Evolutionary conservation across 2,113 vertebrate genomes (phyloP), one percentile per base, ranked within the genome.

Genomic region (Xyliphius kryptos): DNA sequence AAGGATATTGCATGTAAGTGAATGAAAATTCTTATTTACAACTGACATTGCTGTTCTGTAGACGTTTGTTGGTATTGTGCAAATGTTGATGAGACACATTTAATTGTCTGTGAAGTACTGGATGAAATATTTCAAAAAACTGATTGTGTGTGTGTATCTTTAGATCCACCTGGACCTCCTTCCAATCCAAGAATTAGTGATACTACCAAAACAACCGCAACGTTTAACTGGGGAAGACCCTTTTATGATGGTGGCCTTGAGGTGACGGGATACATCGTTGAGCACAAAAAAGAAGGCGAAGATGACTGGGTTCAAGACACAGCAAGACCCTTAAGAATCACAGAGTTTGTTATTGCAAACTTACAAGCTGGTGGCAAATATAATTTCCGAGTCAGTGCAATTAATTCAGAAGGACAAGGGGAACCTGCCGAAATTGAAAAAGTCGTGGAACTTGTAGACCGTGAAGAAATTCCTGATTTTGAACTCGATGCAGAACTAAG

Each of bases 191-290:
- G 81, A 77, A 89, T 97, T 74, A 84, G 84, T 67, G 96, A 98
- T 63, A 99, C 96, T 53, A 99, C 96, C 63, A 99, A 92, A 80
- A 94, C 89, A 63, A 92, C 92, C 55, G 96, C 93, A 61, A 89
- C 90, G 56, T 89, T 99, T 65, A 83, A 86, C 49, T 99, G 96
- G 96, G 79, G 88, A 58, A 90, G 88, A 76, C 96, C 96, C 57
- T 92, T 95, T 71, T 99, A 99, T 67, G 96, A 99, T 22, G 96
- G 96, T 72, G 96, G 96, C 54, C 92, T 99, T 79, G 89, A 93
- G 67, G 91, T 99, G 57, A 90, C 78, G 20, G 96, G 96, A 61
- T 99, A 98, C 64, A 76, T 93, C 48, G 91, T 99, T 62, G 96
- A 99, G 61, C 93, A 97, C 80, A 95, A 92, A 77, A 95, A 93